Evolutionary conservation across 2,888 invertebrate species (phyloP).

Genomic region (Zelleria hepariella): DNA sequence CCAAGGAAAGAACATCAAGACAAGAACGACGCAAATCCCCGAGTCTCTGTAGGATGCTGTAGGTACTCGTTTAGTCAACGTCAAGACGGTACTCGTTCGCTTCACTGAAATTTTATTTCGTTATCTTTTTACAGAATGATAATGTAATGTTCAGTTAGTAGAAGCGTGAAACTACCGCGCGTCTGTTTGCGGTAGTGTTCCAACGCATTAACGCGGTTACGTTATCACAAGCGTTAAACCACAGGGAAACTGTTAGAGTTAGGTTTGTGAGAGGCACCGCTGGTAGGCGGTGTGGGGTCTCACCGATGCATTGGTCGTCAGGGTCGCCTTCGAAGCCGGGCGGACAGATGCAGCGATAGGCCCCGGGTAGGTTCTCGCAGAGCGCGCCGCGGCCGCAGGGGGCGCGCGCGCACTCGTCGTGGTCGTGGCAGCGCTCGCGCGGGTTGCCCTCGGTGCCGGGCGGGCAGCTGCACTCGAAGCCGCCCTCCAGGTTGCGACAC

Average conservation of each 20-base stretch:
- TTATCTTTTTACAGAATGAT: conserved; percentile 15
- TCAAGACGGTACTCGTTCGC: neutral
- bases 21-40: neutral
- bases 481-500: conserved; percentile 85
- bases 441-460: conserved; percentile 87
- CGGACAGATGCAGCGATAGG: conserved; percentile 85
- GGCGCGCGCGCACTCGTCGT: conserved; percentile 81
- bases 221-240: conserved; percentile 56
- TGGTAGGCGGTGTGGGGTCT: conserved; percentile 62
- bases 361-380: conserved; percentile 85
- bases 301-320: conserved; percentile 81
- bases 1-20: neutral
- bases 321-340: conserved; percentile 88
- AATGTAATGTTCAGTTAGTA: conserved; percentile 40
- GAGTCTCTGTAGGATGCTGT: neutral
- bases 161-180: conserved; percentile 63
- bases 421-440: conserved; percentile 79
- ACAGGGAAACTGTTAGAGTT: conserved; percentile 35
- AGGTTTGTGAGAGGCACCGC: conserved; percentile 35
- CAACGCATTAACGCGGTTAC: conserved; percentile 35
- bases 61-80: neutral
- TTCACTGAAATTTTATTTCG: conserved; percentile 31
- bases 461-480: conserved; percentile 87
- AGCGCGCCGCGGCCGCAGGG: conserved; percentile 85
- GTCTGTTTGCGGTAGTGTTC: conserved; percentile 60